Base-by-base conservation (phyloP, 2,888 invertebrate species). In the Hydrotaea cyrtoneurina region DNA sequence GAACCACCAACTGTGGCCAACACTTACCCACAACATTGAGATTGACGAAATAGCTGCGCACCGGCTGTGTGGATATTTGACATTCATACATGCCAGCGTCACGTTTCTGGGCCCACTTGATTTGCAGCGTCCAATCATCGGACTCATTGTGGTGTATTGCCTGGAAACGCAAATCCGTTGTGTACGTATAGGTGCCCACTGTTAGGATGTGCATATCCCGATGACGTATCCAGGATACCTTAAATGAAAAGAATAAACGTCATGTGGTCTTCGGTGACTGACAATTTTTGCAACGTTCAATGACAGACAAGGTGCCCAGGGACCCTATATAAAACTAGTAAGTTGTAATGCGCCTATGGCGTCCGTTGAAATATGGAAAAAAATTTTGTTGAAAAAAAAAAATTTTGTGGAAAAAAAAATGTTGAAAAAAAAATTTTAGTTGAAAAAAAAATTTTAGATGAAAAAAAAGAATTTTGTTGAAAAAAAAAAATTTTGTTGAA, bases 161-260 rank as follows among this genome's bases (percentile, higher is more conserved):
- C 93, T 97, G 96, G 94, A 97, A 97, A 89, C 97, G 94, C 93
- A 97, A 97, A 93, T 97, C 97, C 90, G 96, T 96, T 83, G 97
- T 97, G 93, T 97, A 97, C 85, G 97, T 97, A 93, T 97, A 97
- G 78, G 95, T 95, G 87, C 96, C 97, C 85, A 97, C 97, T 21
- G 97, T 97, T 90, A 97, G 94, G 91, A 97, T 97, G 93, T 97
- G 97, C 90, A 97, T 96, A 93, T 97, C 97, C 86, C 97, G 94
- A 93, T 97, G 97, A 73, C 97, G 94, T 89, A 97, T 97, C 97
- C 97, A 97, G 76, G 97, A 97, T 88, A 97, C 97, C 97, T 97
- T 86, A 83, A 76, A 77, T 11, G 4, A 39, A 8, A 39, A 13
- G 7, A 39, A 39, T 39, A 39, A 39, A 39, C 74, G 66, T 31